A percentile compares a stretch with the other conserved stretches of the same genome.
These are phyloP conservation scores for Ephialtes manifestator DNA, from an alignment of 2,888 invertebrate species.

Conservation along the genomic window DNA sequence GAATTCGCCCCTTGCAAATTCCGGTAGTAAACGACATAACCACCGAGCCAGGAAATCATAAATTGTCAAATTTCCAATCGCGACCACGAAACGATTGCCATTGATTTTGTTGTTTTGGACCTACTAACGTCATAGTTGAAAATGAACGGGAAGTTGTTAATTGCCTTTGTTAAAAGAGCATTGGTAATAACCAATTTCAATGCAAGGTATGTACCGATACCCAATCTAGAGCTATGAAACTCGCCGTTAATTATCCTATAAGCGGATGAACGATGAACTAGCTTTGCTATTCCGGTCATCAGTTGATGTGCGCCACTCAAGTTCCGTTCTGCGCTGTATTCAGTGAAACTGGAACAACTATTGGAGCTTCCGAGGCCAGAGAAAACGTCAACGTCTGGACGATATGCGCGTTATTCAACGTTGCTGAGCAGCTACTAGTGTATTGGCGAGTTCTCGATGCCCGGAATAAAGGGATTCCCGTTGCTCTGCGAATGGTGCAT, in stretches of 20 bases:
- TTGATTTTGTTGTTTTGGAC: too few species aligned
- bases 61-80: too few species aligned
- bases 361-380: constrained; percentile 12
- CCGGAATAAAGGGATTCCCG: constrained; percentile 56
- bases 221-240: background rate
- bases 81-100: too few species aligned
- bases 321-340: constrained; percentile 24
- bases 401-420: background rate
- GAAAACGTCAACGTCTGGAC: constrained; percentile 26
- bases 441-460: constrained; percentile 23
- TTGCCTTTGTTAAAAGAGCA: constrained; percentile 8
- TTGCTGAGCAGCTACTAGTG: background rate
- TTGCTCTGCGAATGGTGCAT: constrained; percentile 19
- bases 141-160: constrained; percentile 3
- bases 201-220: background rate
- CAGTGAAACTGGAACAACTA: background rate
- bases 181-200: constrained; percentile 5
- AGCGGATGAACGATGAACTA: constrained; percentile 19
- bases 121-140: background rate
- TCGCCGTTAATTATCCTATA: background rate
- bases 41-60: too few species aligned
- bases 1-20: too few species aligned
- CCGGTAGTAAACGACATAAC: too few species aligned
- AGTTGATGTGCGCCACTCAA: background rate
- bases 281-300: constrained; percentile 25